Base-by-base conservation (phyloP, 1,140 invertebrate species). In the Ceratina calcarata region DNA sequence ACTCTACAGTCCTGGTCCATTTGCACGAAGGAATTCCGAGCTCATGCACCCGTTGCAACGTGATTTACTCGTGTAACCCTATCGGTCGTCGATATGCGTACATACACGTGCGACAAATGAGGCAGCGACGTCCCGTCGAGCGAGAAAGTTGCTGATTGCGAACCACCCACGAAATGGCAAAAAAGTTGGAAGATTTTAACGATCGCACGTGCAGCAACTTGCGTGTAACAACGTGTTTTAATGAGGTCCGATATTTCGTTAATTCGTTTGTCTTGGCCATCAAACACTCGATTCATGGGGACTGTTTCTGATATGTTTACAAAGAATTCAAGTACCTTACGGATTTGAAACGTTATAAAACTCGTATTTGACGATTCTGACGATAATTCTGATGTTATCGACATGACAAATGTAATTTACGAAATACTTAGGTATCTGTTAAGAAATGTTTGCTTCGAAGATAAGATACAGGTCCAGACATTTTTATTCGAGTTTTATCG, bases 121-220 rank as follows among this genome's bases (percentile, higher is more conserved):
- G 77, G 37, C 78, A 70, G 72, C 60, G 78, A 61, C 78, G 71
- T 62, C 78, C 78, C 78, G 71, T 12, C 7, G 78, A 60, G 71
- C 78, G 78, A 72, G 76, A 79, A 79, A 79, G 62, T 60, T 45
- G 2, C 55, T 27, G 68, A 61, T 61, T 22, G 58, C 60, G 60
- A 49, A 53, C 58, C 37, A 20, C 68, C 57, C 61, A 72, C 76
- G 65, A 78, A 78, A 78, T 78, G 76, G 76, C 69, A 78, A 74
- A 74, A 74, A 79, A 79, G 24, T 79, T 45, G 70, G 78, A 65
- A 73, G 78, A 79, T 79, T 79, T 79, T 79, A 79, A 79, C 78
- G 78, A 79, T 74, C 71, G 53, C 78, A 73, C 78, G 78, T 74
- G 71, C 70, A 73, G 37, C 37, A 57, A 18, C 16, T 57, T 18